Base-by-base conservation (phyloP, 1,140 invertebrate genomes). In the Geopemphigus sp. region DNA sequence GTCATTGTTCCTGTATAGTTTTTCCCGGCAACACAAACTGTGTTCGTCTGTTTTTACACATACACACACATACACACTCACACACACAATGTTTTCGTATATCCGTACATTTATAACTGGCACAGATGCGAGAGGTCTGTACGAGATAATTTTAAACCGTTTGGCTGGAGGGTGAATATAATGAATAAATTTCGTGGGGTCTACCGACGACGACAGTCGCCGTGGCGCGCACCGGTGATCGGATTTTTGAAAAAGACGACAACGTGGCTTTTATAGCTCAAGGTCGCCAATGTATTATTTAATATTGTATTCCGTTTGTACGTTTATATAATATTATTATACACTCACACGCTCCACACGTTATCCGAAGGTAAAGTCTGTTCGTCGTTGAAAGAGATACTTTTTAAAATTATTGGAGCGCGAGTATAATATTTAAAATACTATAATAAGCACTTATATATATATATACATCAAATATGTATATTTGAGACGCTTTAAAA, bases 251-350 rank as follows among this genome's bases (percentile, higher is more conserved):
- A 39, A 39, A 15, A 26, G 57, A 26, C 32, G 22, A 59, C 57
- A 5, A n/a, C 24, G 59, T 17, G 29, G 61, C 29, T 64, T 64
- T 64, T 39, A 17, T 64, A n/a, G 61, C 61, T 32, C 61, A 64
- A 64, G 61, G 61, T 64, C 61, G 17, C n/a, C 61, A 26, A 1
- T 39, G 32, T 39, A 39, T 39, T 39, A 59, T 29, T 29, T 3
- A n/a, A 64, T 39, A 63, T 59, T 24, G 15, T 26, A 26, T 59
- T 26, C 17, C 26, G 26, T 10, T 10, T 17, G 59, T 17, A 61
- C 24, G 17, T 26, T 0, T n/a, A n/a, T 4, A 64, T 64, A 29
- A 32, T 39, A n/a, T 64, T 64, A 32, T 32, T 32, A 11, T 64
- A 68, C 19, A 6, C 6, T 29, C n/a, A n/a, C n/a, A n/a, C n/a